phyloP scores from a whole-genome alignment of 2,797 vertebrate genomes.

The Sitta carolinensis region DNA sequence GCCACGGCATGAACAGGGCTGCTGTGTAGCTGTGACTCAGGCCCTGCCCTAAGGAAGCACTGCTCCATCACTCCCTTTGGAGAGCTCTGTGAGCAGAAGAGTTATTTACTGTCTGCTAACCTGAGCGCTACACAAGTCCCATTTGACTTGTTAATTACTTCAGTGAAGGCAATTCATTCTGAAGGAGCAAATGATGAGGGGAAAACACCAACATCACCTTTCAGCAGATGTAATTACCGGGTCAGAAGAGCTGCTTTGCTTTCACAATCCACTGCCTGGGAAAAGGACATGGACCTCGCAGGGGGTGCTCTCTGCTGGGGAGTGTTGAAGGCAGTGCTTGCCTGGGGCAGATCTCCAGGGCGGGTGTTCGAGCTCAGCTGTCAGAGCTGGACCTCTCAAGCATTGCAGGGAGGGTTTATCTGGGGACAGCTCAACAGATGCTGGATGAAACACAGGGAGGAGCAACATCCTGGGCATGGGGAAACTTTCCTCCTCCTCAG shows the following conservation, averaged over 20 bases:
- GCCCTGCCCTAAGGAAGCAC: background rate
- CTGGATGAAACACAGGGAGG: background rate
- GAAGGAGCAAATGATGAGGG: background rate
- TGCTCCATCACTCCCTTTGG: background rate
- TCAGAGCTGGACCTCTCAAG: background rate
- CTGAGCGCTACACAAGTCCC: background rate
- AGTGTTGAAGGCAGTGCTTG: fast-evolving
- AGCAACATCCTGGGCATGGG: background rate
- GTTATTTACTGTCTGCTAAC: background rate
- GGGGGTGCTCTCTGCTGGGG: fast-evolving
- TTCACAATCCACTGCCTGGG: background rate
- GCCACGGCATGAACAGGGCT: background rate
- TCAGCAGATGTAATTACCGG: background rate
- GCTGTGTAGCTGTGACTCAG: background rate
- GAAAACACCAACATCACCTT: background rate
- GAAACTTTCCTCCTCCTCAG: background rate
- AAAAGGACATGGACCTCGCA: fast-evolving
- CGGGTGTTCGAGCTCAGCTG: background rate
- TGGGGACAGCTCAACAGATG: background rate
- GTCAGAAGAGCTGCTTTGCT: background rate
- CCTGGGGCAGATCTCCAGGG: background rate
- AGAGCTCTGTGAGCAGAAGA: background rate
- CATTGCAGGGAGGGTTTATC: background rate
- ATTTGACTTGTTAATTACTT: background rate
- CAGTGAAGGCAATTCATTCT: background rate